Conservation (phyloP, 2,888 invertebrate species). For the Magallana nippona region DNA sequence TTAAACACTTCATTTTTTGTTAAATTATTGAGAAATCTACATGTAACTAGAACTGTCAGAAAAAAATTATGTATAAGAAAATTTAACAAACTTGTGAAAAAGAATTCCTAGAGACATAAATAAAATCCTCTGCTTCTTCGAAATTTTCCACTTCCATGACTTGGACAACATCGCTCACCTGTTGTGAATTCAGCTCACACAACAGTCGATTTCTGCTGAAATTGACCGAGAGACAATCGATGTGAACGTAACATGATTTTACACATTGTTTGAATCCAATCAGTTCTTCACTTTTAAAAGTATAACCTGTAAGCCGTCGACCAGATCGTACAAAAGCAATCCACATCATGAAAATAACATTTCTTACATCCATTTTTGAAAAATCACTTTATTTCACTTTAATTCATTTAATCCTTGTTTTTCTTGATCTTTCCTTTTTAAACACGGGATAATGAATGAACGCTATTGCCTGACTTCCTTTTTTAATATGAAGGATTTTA, state of each 20-base stretch:
- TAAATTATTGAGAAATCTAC: neutral
- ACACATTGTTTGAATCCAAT: neutral
- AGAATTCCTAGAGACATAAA: neutral
- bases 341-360: neutral
- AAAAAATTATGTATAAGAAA: neutral
- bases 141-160: neutral
- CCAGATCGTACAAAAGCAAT: neutral
- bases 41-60: neutral
- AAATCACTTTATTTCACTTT: neutral
- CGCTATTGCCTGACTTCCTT: too few species aligned
- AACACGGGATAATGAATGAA: too few species aligned
- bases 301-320: neutral
- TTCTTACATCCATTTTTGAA: neutral
- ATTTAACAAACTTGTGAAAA: neutral
- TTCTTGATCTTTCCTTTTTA: too few species aligned
- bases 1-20: neutral
- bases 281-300: neutral
- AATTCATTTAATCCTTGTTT: too few species aligned
- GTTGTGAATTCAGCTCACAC: constrained; percentile 15
- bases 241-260: neutral
- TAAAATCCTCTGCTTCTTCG: neutral
- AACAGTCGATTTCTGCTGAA: neutral
- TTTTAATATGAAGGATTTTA: too few species aligned
- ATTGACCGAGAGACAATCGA: constrained; percentile 4
- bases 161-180: neutral